Conservation (phyloP, 1,140 invertebrate genomes). For the Zaprionus ghesquierei region DNA sequence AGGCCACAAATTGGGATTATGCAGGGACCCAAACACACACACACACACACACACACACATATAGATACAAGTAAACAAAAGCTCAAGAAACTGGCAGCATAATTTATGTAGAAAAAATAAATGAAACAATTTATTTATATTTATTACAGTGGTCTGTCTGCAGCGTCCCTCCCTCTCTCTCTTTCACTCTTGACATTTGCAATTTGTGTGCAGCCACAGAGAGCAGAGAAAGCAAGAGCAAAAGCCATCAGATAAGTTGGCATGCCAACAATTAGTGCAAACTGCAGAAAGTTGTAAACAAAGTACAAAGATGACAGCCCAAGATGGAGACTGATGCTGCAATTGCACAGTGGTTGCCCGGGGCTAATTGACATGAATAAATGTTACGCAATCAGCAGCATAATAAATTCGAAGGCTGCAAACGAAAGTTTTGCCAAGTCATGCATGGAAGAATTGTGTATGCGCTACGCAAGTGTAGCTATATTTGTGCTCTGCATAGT, state of each 20-base stretch:
- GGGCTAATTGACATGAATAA: constrained; percentile 65
- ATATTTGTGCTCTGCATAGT: not conserved
- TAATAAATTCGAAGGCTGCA: constrained; percentile 50
- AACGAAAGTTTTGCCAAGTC: not conserved
- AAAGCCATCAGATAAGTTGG: constrained; percentile 16
- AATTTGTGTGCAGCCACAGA: constrained; percentile 3
- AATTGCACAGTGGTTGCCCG: not conserved
- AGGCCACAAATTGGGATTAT: constrained; percentile 35
- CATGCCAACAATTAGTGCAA: constrained; percentile 29
- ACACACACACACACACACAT: not conserved
- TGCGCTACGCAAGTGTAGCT: not conserved
- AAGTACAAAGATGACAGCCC: not conserved
- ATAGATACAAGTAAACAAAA: not conserved
- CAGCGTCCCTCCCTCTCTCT: not conserved
- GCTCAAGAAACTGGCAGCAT: not conserved
- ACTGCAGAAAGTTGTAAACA: not conserved
- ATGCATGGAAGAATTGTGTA: not conserved
- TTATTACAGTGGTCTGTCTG: constrained; percentile 18
- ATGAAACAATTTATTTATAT: constrained; percentile 29
- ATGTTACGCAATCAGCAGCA: constrained; percentile 62
- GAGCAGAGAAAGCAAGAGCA: not conserved
- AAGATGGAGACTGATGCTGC: not conserved
- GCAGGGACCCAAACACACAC: not conserved
- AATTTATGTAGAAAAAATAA: constrained; percentile 33
- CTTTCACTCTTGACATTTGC: not conserved